Base-by-base conservation (phyloP, 2,113 vertebrate species). In the Serilophus lunatus region DNA sequence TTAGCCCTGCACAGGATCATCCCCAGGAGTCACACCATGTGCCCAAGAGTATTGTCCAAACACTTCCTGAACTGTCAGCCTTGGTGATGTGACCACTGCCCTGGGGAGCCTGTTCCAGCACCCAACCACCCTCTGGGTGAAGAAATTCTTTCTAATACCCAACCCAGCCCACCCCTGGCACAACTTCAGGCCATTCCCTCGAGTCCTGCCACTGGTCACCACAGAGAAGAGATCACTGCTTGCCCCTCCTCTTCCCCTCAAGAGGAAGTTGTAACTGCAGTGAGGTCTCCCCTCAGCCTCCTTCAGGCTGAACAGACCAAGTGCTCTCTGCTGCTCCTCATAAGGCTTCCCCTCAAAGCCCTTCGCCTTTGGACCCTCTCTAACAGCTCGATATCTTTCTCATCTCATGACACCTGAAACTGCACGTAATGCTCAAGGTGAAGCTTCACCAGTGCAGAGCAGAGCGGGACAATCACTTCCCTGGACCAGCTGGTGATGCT, bases 291-390 rank as follows among this genome's bases (percentile, higher is more conserved):
- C 44, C 44, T 68, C 36, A 59, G 31, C 33, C 20, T 86, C 22
- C 44, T 61, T 45, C 60, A n/a, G 59, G 22, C 36, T 74, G 45
- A 75, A 44, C 33, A 66, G 26, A 82, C 10, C 68, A 24, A 38
- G 45, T 53, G n/a, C 28, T 19, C 45, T 31, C 45, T 40, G 19
- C 33, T 7, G 2, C 5, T 66, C 23, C 33, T 45, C 26, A 29
- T 3, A 38, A 0, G 0, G 23, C 53, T 68, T 47, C 61, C 22
- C 38, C 28, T n/a, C 53, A 24, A 40, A 13, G 19, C 3, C 19
- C 19, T 68, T 38, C n/a, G 38, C 45, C 19, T 68, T 53, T 75
- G 86, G 45, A 29, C 13, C 33, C 28, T 53, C 2, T 35, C 23
- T 38, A 16, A 28, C 4, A 29, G 23, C 36, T 75, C 7, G 5